Base-by-base conservation (phyloP, 2,888 invertebrate genomes). In the Hofmannophila pseudospretella region DNA sequence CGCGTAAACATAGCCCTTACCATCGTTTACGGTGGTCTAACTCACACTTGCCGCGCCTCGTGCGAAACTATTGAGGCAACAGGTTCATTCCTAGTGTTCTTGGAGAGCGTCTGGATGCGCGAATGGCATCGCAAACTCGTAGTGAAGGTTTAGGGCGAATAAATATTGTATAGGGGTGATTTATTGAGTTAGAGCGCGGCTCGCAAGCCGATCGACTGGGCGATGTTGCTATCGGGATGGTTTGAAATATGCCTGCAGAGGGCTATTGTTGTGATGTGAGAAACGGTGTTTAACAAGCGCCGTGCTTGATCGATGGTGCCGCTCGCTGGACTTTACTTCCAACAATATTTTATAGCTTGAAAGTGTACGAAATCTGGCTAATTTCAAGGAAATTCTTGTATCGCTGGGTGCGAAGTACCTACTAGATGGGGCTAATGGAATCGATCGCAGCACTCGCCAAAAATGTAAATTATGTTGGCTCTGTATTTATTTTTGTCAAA, bases 161-260 rank as follows among this genome's bases (percentile, higher is more conserved):
- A 86, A 86, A 86, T 86, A 86, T 84, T 84, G 85, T 76, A 78
- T 75, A 70, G 73, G 71, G 76, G 69, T 84, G 85, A 86, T 85
- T 86, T 86, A 86, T 85, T 71, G 67, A 66, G 73, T 63, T 54
- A 54, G 69, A 69, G 71, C 69, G 57, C 60, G 67, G 66, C 70
- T 63, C 61, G 69, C 72, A 52, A 63, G 59, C 69, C 77, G 74
- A 78, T 78, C 77, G 75, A 61, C 62, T 61, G 62, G 61, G 67
- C 80, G 79, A 78, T 81, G 80, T 74, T 72, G 60, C 74, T 77
- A 84, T 79, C 80, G 71, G 76, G 74, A 74, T 72, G 73, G 69
- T 68, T 79, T 85, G 84, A 85, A 85, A 82, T 85, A 85, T 84
- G 81, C 84, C 77, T 65, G 74, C 73, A 67, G 68, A 72, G 67